Percentiles rank a stretch among this genome's conserved stretches.
Conservation (phyloP, 2,797 vertebrate genomes). For the Myripristis jacobus region DNA sequence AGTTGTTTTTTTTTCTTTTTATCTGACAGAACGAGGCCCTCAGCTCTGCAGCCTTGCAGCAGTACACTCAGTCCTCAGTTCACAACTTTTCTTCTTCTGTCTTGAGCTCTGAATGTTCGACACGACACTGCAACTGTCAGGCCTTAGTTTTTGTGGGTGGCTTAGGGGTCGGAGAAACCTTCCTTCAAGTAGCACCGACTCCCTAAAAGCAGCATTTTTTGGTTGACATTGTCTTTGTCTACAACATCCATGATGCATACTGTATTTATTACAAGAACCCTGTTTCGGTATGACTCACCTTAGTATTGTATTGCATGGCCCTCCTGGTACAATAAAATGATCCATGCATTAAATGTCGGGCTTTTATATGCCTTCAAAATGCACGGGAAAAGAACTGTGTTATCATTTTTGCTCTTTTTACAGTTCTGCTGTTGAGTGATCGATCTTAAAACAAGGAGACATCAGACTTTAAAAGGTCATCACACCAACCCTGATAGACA, state of each 20-base stretch:
- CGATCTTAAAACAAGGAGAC: constrained; percentile 25
- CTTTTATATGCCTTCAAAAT: background rate
- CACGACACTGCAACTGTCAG: background rate
- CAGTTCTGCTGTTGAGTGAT: constrained; percentile 9
- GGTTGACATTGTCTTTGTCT: too few relatives aligned
- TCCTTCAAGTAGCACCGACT: background rate
- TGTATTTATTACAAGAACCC: background rate
- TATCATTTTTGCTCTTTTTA: constrained; percentile 6
- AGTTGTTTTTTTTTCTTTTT: background rate
- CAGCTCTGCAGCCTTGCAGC: background rate
- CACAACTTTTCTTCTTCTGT: background rate
- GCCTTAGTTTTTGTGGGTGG: background rate
- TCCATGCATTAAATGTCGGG: background rate
- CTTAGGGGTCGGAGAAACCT: too few relatives aligned
- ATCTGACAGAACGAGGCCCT: too few relatives aligned
- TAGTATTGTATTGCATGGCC: background rate
- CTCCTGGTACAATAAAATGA: background rate
- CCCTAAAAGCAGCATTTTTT: too few relatives aligned
- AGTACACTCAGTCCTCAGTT: background rate
- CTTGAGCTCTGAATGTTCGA: background rate
- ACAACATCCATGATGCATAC: background rate
- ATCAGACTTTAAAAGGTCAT: constrained; percentile 40
- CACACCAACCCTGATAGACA: constrained; percentile 7
- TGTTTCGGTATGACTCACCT: constrained; percentile 58
- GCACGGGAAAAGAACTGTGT: too few relatives aligned